phyloP scores from a whole-genome alignment of 2,113 vertebrate genomes.

The Calidris pugnax region DNA sequence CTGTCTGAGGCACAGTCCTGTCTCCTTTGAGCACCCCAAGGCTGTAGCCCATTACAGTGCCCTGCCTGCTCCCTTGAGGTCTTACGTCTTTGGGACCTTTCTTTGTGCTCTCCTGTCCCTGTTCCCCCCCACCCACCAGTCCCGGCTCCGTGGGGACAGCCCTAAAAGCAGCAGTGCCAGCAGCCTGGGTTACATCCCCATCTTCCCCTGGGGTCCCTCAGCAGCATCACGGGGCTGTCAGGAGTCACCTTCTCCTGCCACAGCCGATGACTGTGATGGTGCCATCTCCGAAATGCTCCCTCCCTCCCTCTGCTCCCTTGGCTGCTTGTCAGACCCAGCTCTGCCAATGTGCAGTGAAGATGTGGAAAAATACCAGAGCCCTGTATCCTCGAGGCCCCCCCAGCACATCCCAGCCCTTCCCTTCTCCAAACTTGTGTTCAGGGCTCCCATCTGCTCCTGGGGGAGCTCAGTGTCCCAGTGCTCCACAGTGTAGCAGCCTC shows the following conservation, averaged over 20 bases:
- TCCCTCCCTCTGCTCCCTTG: not conserved
- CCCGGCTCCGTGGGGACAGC: not conserved
- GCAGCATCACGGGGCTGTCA: not conserved
- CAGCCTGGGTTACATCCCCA: not conserved
- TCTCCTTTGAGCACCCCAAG: not conserved
- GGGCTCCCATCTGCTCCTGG: not conserved
- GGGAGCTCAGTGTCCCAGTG: not conserved
- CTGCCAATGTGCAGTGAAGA: not conserved
- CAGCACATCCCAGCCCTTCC: not conserved
- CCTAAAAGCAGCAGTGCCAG: not conserved
- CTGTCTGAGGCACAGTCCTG: rapidly evolving
- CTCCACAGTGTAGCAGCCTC: not conserved
- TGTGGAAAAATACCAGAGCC: not conserved
- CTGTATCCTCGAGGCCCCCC: not conserved
- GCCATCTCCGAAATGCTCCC: not conserved
- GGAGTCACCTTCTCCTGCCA: not conserved
- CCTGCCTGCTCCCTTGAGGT: not conserved
- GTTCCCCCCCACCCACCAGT: rapidly evolving
- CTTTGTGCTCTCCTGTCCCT: not conserved
- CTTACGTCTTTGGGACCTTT: not conserved
- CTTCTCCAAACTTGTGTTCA: not conserved
- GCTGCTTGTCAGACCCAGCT: not conserved
- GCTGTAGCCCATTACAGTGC: rapidly evolving
- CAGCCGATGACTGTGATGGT: not conserved
- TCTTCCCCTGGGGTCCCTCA: not conserved